These are phyloP conservation scores for Anoura caudifer DNA, from an alignment of 2,113 vertebrate species.

Conservation along the genomic window DNA sequence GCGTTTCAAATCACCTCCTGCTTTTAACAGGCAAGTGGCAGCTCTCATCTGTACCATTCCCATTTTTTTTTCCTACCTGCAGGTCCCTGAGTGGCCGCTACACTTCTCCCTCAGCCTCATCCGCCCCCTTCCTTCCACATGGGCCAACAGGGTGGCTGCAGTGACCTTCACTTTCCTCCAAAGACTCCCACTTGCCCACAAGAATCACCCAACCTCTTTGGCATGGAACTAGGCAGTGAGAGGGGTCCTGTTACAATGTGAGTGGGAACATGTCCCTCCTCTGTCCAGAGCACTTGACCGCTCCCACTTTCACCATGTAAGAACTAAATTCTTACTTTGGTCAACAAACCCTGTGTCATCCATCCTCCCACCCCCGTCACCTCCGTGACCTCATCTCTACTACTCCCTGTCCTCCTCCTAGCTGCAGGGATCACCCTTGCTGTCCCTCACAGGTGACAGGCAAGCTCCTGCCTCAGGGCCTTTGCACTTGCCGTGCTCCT, in stretches of 20 bases:
- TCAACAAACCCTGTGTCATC: accelerated
- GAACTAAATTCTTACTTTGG: not conserved
- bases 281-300: not conserved
- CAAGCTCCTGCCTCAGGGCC: too few species aligned
- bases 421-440: too few species aligned
- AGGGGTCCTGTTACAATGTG: not conserved
- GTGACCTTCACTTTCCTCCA: not conserved
- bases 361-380: not conserved
- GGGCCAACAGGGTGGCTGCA: too few species aligned
- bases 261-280: accelerated
- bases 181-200: not conserved
- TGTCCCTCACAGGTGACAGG: too few species aligned
- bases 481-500: too few species aligned
- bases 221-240: not conserved
- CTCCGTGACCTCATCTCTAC: too few species aligned
- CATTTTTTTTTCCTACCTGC: not conserved
- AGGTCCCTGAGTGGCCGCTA: not conserved
- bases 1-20: accelerated
- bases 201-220: not conserved
- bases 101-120: not conserved
- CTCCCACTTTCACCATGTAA: not conserved
- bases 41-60: not conserved
- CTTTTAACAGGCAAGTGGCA: not conserved
- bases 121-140: not conserved
- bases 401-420: too few species aligned